phyloP scores from a whole-genome alignment of 2,113 vertebrate species.

The Lepisosteus osseus region DNA sequence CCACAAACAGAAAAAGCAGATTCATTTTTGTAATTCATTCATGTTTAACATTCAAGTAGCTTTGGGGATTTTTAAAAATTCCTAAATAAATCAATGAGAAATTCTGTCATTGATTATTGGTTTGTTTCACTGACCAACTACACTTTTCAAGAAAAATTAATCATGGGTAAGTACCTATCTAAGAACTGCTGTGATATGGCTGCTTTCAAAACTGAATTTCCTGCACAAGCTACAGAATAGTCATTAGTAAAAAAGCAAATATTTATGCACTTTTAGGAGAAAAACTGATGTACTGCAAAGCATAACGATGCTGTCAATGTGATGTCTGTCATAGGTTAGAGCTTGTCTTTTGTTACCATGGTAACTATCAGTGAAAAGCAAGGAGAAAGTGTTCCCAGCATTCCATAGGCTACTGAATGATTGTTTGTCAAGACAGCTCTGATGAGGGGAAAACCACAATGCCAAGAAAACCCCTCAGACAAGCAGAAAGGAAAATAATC shows the following conservation, averaged over 20 bases:
- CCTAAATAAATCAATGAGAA: too few relatives aligned
- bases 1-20: too few relatives aligned
- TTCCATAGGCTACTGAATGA: constrained; percentile 36
- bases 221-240: constrained; percentile 15
- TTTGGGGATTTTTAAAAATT: too few relatives aligned
- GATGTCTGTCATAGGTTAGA: constrained; percentile 38
- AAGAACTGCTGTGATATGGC: too few relatives aligned
- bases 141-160: too few relatives aligned
- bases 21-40: too few relatives aligned
- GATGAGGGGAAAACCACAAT: neutral
- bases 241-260: constrained; percentile 36
- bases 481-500: too few relatives aligned
- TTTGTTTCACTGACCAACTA: too few relatives aligned
- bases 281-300: constrained; percentile 29
- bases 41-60: too few relatives aligned
- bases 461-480: neutral
- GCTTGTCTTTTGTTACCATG: constrained; percentile 58
- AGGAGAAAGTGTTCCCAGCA: constrained; percentile 31
- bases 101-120: too few relatives aligned
- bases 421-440: constrained; percentile 31
- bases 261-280: constrained; percentile 39
- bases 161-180: too few relatives aligned
- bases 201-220: constrained; percentile 5
- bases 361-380: constrained; percentile 46
- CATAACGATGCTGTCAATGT: constrained; percentile 33